Conservation (phyloP, 2,113 vertebrate genomes). For the Mustelus asterias region DNA sequence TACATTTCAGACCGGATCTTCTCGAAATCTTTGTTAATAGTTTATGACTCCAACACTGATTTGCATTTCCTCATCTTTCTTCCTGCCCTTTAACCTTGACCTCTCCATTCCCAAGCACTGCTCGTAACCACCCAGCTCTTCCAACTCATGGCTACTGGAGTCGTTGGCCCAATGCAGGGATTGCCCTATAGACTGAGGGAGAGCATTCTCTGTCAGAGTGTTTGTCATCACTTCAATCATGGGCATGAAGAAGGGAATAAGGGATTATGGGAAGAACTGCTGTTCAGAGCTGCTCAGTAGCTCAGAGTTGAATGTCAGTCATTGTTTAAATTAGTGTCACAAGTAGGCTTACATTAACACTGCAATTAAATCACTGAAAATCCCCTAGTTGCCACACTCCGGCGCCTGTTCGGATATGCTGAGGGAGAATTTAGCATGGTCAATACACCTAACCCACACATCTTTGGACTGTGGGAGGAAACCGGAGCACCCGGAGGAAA, state of each 20-base stretch:
- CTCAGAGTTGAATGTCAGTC: neutral
- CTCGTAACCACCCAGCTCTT: neutral
- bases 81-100: neutral
- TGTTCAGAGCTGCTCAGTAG: neutral
- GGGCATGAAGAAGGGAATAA: neutral
- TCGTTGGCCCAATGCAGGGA: neutral
- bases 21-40: neutral
- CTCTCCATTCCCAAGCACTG: neutral
- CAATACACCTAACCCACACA: too few relatives aligned
- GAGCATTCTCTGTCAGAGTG: neutral
- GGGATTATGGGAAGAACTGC: neutral
- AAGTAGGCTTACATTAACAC: too few relatives aligned
- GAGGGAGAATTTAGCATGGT: too few relatives aligned
- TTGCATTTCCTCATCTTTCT: neutral
- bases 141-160: neutral
- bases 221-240: neutral
- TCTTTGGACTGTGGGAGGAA: too few relatives aligned
- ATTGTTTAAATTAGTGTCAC: too few relatives aligned
- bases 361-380: too few relatives aligned
- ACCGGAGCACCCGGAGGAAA: too few relatives aligned
- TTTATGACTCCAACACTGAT: neutral
- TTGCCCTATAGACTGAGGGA: neutral
- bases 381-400: too few relatives aligned
- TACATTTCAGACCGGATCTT: neutral
- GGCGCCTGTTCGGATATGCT: too few relatives aligned